phyloP scores from a whole-genome alignment of 2,113 vertebrate species.

The Ranitomeya imitator region DNA sequence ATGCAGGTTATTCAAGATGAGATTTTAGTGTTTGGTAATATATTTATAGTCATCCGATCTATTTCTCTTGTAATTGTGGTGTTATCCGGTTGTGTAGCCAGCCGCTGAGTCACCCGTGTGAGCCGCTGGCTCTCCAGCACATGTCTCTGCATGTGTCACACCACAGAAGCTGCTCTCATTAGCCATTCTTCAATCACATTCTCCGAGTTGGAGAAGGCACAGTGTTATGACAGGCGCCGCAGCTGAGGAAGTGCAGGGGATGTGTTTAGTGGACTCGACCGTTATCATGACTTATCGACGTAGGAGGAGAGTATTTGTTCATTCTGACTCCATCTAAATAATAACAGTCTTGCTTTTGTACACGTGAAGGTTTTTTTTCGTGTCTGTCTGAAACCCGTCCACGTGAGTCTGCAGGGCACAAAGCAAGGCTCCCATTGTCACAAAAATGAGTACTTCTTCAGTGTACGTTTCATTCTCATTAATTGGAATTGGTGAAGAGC shows the following conservation, averaged over 20 bases:
- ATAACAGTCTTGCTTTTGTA: constrained; percentile 10
- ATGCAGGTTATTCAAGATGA: neutral
- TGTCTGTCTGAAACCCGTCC: neutral
- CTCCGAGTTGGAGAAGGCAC: constrained; percentile 12
- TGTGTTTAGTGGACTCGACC: neutral
- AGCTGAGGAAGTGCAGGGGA: constrained; percentile 24
- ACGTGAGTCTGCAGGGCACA: neutral
- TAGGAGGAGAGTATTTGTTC: constrained; percentile 28
- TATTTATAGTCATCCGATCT: neutral
- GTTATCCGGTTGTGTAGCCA: neutral
- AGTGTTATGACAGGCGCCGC: constrained; percentile 48
- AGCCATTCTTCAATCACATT: constrained; percentile 12
- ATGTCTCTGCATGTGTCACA: constrained; percentile 44
- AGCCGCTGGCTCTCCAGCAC: constrained; percentile 3
- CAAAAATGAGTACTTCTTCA: neutral
- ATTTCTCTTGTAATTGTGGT: neutral
- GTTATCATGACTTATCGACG: constrained; percentile 10
- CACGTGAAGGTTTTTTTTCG: constrained; percentile 29
- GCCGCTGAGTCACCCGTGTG: neutral
- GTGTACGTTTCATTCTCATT: neutral
- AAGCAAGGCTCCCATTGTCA: neutral
- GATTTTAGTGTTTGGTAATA: neutral
- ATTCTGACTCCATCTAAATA: constrained; percentile 21
- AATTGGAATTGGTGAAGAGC: neutral
- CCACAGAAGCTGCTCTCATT: neutral